Conservation (phyloP, 1,140 invertebrate genomes). For the Asbolus verrucosus region DNA sequence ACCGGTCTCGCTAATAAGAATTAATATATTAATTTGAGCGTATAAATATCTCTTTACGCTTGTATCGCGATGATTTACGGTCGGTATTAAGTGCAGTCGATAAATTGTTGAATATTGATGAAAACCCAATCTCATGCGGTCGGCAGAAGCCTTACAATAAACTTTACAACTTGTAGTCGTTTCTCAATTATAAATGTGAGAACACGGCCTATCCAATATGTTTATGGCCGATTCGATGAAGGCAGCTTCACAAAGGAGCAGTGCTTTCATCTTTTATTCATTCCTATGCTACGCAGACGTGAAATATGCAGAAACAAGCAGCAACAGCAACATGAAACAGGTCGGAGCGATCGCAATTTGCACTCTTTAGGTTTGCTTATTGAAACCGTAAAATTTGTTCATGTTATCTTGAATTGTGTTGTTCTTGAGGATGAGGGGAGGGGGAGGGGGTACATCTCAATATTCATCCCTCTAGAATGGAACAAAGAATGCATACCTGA, state of each 20-base stretch:
- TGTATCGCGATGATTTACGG: conserved; percentile 49
- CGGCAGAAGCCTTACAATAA: conserved; percentile 60
- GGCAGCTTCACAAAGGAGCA: conserved; percentile 45
- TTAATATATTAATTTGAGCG: conserved; percentile 42
- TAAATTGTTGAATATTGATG: conserved; percentile 58
- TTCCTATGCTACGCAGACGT: no score
- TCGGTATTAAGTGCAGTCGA: conserved; percentile 49
- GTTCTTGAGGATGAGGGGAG: no score
- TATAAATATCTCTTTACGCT: conserved; percentile 10
- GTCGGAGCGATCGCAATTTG: no score
- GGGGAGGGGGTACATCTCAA: no score
- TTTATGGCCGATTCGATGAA: conserved; percentile 51
- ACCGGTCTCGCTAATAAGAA: conserved; percentile 40
- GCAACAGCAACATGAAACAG: not conserved
- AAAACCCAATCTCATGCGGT: conserved; percentile 51
- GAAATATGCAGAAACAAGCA: not conserved
- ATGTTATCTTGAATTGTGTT: no score
- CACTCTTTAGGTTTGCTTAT: no score
- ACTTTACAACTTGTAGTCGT: conserved; percentile 60
- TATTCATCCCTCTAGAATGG: no score
- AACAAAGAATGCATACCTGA: no score
- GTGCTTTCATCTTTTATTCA: conserved; percentile 5
- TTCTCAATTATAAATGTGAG: conserved; percentile 60
- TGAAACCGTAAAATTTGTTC: no score
- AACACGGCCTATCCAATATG: conserved; percentile 55